A percentile compares a stretch with the other conserved stretches of the same genome.
Evolutionary conservation across 2,113 vertebrate species (phyloP).

Genomic region (Thunnus thynnus): DNA sequence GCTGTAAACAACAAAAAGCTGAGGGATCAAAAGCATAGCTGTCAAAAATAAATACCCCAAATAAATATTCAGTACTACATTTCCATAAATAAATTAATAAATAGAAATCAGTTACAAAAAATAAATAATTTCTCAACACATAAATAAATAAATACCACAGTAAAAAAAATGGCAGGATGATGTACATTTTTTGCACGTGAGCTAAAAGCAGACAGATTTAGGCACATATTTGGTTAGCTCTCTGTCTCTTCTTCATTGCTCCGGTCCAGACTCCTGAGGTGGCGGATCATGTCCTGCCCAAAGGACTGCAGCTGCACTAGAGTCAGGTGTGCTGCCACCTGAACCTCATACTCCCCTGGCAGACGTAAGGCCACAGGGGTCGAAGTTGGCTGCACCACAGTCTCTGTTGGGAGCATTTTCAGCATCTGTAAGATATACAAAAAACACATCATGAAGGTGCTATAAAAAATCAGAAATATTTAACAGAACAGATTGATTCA

Average conservation of each 20-base stretch:
- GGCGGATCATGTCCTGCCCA: slow-evolving; percentile 58
- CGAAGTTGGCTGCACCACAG: neutral
- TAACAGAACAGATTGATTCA: rapidly evolving
- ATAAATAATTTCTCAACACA: slow-evolving; percentile 50
- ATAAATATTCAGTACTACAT: slow-evolving; percentile 50
- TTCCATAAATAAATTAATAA: slow-evolving; percentile 69
- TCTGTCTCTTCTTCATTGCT: slow-evolving; percentile 32
- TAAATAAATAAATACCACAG: slow-evolving; percentile 41
- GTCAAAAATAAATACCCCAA: slow-evolving; percentile 35
- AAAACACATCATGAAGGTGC: neutral
- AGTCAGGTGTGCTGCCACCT: slow-evolving; percentile 80
- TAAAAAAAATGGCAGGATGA: slow-evolving; percentile 12
- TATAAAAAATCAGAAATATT: neutral
- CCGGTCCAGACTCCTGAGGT: slow-evolving; percentile 59
- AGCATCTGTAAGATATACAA: slow-evolving; percentile 67
- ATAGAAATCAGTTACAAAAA: slow-evolving; percentile 46
- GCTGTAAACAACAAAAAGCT: slow-evolving; percentile 8
- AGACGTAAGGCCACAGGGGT: slow-evolving; percentile 37
- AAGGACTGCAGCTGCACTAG: slow-evolving; percentile 79
- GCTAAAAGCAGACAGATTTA: neutral
- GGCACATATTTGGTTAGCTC: slow-evolving; percentile 10
- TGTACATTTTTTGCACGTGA: neutral
- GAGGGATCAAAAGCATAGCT: neutral
- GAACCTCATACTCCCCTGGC: slow-evolving; percentile 54
- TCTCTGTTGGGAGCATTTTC: slow-evolving; percentile 38